Percentiles rank a stretch among this genome's conserved stretches.
These are phyloP conservation scores for Drosophila falleni DNA, from an alignment of 2,888 invertebrate genomes.

Conservation along the genomic window DNA sequence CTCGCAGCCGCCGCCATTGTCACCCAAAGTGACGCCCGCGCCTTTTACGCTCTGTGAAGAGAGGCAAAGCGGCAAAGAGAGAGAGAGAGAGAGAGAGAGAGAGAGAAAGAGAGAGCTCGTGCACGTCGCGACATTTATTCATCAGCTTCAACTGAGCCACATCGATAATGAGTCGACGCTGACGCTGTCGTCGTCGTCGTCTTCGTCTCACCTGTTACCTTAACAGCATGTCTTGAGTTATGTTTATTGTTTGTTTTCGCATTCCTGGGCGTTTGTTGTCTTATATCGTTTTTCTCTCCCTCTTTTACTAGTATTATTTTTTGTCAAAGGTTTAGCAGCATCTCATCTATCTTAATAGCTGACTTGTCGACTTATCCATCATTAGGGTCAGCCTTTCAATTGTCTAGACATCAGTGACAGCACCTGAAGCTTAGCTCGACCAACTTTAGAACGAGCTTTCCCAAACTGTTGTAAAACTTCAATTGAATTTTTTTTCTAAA, in stretches of 20 bases:
- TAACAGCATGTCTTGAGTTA: slow-evolving; percentile 60
- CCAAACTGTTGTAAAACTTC: slow-evolving; percentile 13
- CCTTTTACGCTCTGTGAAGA: slow-evolving; percentile 32
- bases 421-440: slow-evolving; percentile 7
- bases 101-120: not conserved
- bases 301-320: not conserved
- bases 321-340: slow-evolving; percentile 50
- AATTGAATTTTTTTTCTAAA: slow-evolving; percentile 31
- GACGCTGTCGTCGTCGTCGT: slow-evolving; percentile 27
- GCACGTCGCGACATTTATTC: slow-evolving; percentile 57
- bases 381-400: slow-evolving; percentile 68
- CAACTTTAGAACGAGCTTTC: slow-evolving; percentile 27
- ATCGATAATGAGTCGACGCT: slow-evolving; percentile 59
- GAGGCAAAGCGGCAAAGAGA: not conserved
- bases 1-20: slow-evolving; percentile 58
- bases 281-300: slow-evolving; percentile 9
- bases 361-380: slow-evolving; percentile 61
- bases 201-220: slow-evolving; percentile 53
- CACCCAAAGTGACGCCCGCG: slow-evolving; percentile 72
- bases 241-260: slow-evolving; percentile 69
- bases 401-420: slow-evolving; percentile 20
- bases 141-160: slow-evolving; percentile 57
- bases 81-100: not conserved
- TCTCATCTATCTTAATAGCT: slow-evolving; percentile 39
- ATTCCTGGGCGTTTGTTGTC: slow-evolving; percentile 55